phyloP scores from a whole-genome alignment of 1,140 invertebrate species.

The Drosophila littoralis region DNA sequence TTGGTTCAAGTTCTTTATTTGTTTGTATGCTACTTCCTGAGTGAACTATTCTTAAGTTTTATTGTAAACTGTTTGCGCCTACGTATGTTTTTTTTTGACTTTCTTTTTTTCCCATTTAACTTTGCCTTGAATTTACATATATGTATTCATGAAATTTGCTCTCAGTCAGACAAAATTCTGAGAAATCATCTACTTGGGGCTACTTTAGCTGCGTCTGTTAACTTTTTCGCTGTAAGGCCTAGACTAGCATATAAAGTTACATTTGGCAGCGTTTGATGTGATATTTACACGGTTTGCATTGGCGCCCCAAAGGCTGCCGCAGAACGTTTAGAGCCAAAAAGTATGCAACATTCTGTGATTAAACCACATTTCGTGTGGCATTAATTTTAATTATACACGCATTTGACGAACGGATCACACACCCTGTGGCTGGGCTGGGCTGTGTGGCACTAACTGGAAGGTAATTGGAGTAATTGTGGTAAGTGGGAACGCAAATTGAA shows the following conservation, averaged over 20 bases:
- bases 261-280: not conserved
- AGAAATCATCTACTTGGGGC: not conserved
- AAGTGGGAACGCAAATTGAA: constrained; percentile 33
- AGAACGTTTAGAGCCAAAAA: constrained; percentile 38
- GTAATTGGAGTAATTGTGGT: constrained; percentile 43
- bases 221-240: not conserved
- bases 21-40: not conserved
- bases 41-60: too few species aligned
- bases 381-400: constrained; percentile 27
- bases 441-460: constrained; percentile 10
- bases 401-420: not conserved
- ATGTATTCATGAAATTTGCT: not conserved
- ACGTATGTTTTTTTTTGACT: not conserved
- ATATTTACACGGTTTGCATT: constrained; percentile 2
- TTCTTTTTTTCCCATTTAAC: not conserved
- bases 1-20: not conserved
- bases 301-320: constrained; percentile 35
- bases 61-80: not conserved
- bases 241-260: not conserved
- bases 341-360: constrained; percentile 44
- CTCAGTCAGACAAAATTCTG: not conserved
- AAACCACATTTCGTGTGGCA: not conserved
- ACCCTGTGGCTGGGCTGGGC: constrained; percentile 1
- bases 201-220: not conserved
- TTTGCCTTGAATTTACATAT: not conserved